Base-by-base conservation (phyloP, 1,140 invertebrate species). In the Eubasilissa regina region DNA sequence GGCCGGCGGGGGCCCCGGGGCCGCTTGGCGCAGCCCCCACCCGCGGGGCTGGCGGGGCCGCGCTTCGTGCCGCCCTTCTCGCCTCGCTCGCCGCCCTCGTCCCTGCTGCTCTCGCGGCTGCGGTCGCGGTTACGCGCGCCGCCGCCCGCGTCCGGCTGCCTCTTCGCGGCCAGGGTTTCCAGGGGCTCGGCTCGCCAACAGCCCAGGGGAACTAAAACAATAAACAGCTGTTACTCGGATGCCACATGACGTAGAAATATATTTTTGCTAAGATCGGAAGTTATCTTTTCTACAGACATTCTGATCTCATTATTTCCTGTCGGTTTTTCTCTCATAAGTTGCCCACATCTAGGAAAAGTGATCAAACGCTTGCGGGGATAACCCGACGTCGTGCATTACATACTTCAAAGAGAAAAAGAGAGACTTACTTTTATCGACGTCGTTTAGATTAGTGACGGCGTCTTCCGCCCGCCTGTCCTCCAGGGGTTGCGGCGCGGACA, bases 51-150 rank as follows among this genome's bases (percentile, higher is more conserved):
- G 48, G 51, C 70, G 13, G 70, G 47, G 3, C 75, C 48, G 0
- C 74, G 74, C 55, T 60, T 62, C 60, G 55, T 55, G 60, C 75
- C 75, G 60, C 60, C 64, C 62, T 68, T 62, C 21, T 77, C 82
- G 87, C 85, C 80, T 83, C 74, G 84, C 85, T 73, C 81, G 83
- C 73, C 84, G 85, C 74, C 53, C 47, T 77, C 66, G 15, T 62
- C 58, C 12, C 75, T 15, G 47, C 13, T 21, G 15, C 51, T 58
- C 0, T 78, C 76, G 60, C 58, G 4, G 43, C 51, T 13, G 17
- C n/a, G 17, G 1, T 78, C 76, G 60, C 58, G 4, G 43, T 35
- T 13, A 12, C n/a, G 17, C 9, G 25, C 47, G 15, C 62, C 76
- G 3, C 51, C 51, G 3, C 64, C 64, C 8, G 13, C 8, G 51